phyloP scores from a whole-genome alignment of 2,888 invertebrate genomes.

The Yponomeuta cagnagella region DNA sequence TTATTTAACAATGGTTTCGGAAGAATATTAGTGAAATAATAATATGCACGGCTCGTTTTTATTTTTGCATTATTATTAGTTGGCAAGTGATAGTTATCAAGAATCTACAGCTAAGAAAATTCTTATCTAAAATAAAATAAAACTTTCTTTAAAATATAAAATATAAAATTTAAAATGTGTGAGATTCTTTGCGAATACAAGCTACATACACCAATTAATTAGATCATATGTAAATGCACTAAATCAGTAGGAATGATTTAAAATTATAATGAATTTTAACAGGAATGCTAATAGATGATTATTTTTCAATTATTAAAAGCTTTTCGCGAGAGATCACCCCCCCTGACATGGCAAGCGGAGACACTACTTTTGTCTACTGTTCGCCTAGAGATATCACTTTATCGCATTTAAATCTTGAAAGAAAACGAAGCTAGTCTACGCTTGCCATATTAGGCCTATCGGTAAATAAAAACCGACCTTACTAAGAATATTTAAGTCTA shows the following conservation, averaged over 20 bases:
- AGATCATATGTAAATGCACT: conserved; percentile 25
- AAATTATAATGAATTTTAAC: conserved; percentile 11
- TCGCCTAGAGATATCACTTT: too few species aligned
- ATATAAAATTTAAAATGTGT: neutral
- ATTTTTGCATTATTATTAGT: neutral
- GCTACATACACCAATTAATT: neutral
- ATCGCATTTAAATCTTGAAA: too few species aligned
- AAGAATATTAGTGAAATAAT: neutral
- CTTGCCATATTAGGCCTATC: too few species aligned
- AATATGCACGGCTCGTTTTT: neutral
- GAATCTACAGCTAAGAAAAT: neutral
- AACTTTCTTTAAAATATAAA: neutral
- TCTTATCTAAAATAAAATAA: neutral
- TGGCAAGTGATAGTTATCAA: neutral
- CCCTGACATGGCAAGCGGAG: too few species aligned
- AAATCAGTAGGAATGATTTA: conserved; percentile 28
- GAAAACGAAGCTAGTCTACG: too few species aligned
- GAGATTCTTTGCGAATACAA: neutral
- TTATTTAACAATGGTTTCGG: neutral
- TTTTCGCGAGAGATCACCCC: neutral
- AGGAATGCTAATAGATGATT: conserved; percentile 27
- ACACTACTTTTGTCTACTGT: too few species aligned
- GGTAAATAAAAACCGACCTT: too few species aligned
- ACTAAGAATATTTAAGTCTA: neutral
- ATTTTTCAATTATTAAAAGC: neutral